phyloP scores from a whole-genome alignment of 2,888 invertebrate species.

The Zootermopsis nevadensis region DNA sequence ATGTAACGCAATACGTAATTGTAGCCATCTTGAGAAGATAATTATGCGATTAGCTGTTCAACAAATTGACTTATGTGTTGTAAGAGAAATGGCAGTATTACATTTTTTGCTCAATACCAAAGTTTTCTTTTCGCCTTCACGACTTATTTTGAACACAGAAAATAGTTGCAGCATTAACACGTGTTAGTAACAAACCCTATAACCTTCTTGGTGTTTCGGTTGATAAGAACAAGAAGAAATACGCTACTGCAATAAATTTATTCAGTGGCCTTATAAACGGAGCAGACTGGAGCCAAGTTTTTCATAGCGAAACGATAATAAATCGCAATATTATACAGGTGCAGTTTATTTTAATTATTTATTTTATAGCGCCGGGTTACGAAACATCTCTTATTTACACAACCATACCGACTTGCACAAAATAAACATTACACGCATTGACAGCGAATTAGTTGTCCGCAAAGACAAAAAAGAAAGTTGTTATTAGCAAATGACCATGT shows the following conservation, averaged over 20 bases:
- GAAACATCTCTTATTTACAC: not conserved
- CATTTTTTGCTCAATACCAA: no score
- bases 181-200: not conserved
- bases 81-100: no score
- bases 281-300: not conserved
- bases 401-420: not conserved
- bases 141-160: not conserved
- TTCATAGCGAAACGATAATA: not conserved
- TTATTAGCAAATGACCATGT: not conserved
- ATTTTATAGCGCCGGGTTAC: not conserved
- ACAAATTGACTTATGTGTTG: no score
- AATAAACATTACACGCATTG: not conserved
- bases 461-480: not conserved
- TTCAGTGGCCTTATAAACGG: not conserved
- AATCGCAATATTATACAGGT: slow-evolving; percentile 23
- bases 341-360: not conserved
- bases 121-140: not conserved
- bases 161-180: not conserved
- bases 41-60: no score
- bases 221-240: not conserved
- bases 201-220: not conserved
- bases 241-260: not conserved
- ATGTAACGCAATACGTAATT: no score
- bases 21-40: no score
- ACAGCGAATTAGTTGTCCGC: no score